Conservation (phyloP, 2,888 invertebrate species). For the Melinaea menophilus region DNA sequence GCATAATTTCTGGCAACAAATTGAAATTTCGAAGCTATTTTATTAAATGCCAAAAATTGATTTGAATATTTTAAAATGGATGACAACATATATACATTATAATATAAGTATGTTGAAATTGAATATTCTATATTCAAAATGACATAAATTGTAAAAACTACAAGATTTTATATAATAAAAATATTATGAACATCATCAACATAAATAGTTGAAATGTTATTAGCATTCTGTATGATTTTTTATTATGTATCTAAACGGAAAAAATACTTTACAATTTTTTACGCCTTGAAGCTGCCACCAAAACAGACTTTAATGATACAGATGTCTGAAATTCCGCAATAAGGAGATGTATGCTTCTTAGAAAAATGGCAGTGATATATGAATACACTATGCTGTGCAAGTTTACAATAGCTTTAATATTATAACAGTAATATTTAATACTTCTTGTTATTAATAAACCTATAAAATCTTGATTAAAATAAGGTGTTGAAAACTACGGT, state of each 20-base stretch:
- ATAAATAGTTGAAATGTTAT: too few relatives aligned
- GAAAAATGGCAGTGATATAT: slow-evolving; percentile 1
- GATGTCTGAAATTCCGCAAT: neutral
- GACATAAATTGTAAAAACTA: too few relatives aligned
- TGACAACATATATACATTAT: too few relatives aligned
- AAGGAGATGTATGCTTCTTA: neutral
- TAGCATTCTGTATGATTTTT: too few relatives aligned
- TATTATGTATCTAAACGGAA: neutral
- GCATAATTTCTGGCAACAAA: slow-evolving; percentile 18
- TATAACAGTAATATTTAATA: too few relatives aligned
- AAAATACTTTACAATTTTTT: neutral
- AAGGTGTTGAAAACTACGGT: too few relatives aligned
- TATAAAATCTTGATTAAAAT: too few relatives aligned
- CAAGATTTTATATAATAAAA: too few relatives aligned
- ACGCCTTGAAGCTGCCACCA: neutral
- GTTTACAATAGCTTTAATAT: neutral
- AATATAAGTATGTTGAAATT: too few relatives aligned
- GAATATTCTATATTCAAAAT: too few relatives aligned
- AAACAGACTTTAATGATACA: slow-evolving; percentile 1
- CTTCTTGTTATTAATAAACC: too few relatives aligned
- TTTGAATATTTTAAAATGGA: neutral
- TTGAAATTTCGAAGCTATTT: slow-evolving; percentile 17
- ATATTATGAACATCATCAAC: too few relatives aligned
- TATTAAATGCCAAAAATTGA: neutral
- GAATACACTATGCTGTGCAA: neutral